Conservation (phyloP, 1,140 invertebrate genomes). For the Solenopsis invicta region DNA sequence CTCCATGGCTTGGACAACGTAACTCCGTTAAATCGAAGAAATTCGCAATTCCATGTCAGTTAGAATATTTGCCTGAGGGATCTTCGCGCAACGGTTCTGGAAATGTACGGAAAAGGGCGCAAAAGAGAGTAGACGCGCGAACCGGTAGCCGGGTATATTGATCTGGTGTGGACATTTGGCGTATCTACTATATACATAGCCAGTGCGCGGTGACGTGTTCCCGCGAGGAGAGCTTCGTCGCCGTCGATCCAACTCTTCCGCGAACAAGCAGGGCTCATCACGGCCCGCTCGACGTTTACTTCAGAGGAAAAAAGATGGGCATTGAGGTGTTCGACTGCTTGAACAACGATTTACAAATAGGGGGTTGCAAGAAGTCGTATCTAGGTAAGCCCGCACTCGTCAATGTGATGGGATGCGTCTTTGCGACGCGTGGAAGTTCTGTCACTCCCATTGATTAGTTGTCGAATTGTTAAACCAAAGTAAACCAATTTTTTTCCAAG, state of each 20-base stretch:
- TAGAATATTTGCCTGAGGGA: not conserved
- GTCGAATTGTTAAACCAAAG: not conserved
- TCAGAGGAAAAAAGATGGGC: constrained; percentile 73
- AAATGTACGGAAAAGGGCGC: too few relatives aligned
- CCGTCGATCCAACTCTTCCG: not conserved
- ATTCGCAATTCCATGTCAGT: not conserved
- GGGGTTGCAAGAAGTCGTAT: constrained; percentile 77
- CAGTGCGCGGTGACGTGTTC: not conserved
- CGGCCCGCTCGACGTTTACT: constrained; percentile 17
- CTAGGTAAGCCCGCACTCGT: constrained; percentile 74
- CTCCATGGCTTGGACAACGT: not conserved
- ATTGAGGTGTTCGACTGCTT: constrained; percentile 63
- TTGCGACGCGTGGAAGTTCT: constrained; percentile 10
- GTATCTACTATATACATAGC: not conserved
- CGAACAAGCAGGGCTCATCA: constrained; percentile 23
- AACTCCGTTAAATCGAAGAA: constrained; percentile 2
- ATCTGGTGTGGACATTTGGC: constrained; percentile 5
- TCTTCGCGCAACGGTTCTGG: too few relatives aligned
- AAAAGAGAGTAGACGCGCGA: not conserved
- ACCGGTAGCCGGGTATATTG: constrained; percentile 31
- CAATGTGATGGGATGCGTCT: not conserved
- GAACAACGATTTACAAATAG: constrained; percentile 70
- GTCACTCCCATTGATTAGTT: not conserved
- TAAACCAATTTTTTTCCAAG: not conserved
- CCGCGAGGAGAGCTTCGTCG: not conserved